A percentile compares a stretch with the other conserved stretches of the same genome.
Conservation (phyloP, 92 coral and sea anemone species). For the Bergia puertoricense region DNA sequence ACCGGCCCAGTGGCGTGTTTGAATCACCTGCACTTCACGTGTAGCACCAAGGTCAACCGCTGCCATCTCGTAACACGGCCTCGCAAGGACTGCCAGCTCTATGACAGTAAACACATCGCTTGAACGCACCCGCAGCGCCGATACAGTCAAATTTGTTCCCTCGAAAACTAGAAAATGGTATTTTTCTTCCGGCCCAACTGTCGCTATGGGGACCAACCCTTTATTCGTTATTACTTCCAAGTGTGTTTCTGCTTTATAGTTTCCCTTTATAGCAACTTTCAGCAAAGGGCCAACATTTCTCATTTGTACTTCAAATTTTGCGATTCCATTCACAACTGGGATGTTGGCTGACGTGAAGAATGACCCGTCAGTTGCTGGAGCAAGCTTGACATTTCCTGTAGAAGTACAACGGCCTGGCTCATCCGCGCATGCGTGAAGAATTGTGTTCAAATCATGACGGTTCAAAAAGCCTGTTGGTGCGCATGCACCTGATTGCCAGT, state of each 20-base stretch:
- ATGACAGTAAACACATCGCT: not conserved
- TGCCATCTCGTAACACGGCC: conserved; percentile 35
- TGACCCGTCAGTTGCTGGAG: conserved; percentile 6
- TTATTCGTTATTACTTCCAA: not conserved
- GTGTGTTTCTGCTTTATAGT: not conserved
- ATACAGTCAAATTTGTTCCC: conserved; percentile 1
- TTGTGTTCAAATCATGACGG: conserved; percentile 2
- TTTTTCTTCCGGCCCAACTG: conserved; percentile 2
- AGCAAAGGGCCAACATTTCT: not conserved
- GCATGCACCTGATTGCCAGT: conserved; percentile 31
- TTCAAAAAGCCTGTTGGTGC: not conserved
- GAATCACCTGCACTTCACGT: conserved; percentile 22
- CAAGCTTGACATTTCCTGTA: not conserved
- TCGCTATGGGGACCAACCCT: not conserved
- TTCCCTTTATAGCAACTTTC: not conserved
- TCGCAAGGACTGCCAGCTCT: conserved; percentile 11
- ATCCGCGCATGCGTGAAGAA: conserved; percentile 20
- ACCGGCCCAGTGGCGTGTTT: conserved; percentile 27
- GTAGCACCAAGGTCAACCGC: conserved; percentile 20
- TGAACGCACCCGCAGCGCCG: conserved; percentile 3
- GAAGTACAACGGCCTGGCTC: conserved; percentile 19
- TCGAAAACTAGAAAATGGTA: not conserved
- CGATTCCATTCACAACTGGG: not conserved
- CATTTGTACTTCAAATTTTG: conserved; percentile 5
- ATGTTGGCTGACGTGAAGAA: not conserved